A percentile compares a stretch with the other conserved stretches of the same genome.
These are phyloP conservation scores for Camponotus floridanus DNA, from an alignment of 1,140 invertebrate species.

Conservation along the genomic window DNA sequence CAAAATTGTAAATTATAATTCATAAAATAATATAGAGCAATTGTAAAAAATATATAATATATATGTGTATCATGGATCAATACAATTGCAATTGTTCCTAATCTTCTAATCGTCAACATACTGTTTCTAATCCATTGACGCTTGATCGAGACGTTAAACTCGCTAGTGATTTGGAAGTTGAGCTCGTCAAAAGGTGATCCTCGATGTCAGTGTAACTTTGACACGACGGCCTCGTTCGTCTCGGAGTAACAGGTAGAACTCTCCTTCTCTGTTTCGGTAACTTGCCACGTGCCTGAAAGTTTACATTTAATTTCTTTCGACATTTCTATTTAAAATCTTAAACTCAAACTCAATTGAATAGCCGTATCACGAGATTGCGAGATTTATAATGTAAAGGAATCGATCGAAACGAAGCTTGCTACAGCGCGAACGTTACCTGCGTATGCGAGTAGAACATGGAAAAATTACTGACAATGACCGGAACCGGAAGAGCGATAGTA, in stretches of 20 bases:
- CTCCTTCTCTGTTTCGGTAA: conserved; percentile 94
- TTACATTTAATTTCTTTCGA: background rate
- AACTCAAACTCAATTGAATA: background rate
- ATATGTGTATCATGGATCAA: conserved; percentile 78
- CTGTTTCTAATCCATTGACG: conserved; percentile 88
- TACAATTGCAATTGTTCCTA: no score
- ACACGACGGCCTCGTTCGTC: conserved; percentile 84
- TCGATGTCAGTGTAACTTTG: conserved; percentile 17
- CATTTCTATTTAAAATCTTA: background rate
- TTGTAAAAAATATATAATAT: background rate
- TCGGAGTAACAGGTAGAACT: conserved; percentile 91
- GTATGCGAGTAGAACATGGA: conserved; percentile 98
- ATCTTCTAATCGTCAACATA: conserved; percentile 75
- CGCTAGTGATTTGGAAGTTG: conserved; percentile 83
- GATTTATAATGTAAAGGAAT: background rate
- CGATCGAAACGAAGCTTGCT: no score
- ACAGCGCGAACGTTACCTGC: conserved; percentile 84
- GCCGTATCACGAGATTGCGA: no score
- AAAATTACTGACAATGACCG: conserved; percentile 98
- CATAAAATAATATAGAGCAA: no score
- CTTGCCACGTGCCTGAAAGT: conserved; percentile 93
- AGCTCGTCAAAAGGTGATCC: conserved; percentile 55
- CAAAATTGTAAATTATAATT: background rate
- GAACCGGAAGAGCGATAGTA: conserved; percentile 96
- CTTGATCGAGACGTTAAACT: conserved; percentile 88